Evolutionary conservation across 2,888 invertebrate species (phyloP).

Genomic region (Dasypolia templi): DNA sequence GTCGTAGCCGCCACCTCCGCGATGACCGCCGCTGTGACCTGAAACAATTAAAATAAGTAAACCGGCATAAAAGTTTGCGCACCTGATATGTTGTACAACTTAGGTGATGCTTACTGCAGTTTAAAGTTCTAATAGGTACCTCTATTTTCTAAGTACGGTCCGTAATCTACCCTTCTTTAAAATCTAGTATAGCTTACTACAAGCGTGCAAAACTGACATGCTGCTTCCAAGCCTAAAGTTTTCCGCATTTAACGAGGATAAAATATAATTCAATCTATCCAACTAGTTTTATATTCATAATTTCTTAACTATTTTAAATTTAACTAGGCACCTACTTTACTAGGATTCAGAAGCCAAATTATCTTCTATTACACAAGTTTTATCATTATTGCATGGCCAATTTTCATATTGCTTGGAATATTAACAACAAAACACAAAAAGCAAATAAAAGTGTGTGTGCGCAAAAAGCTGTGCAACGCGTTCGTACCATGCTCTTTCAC

Average conservation of each 20-base stretch:
- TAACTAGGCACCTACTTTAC: not conserved
- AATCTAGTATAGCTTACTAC: constrained; percentile 2
- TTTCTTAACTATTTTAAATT: not conserved
- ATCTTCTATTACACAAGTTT: constrained; percentile 8
- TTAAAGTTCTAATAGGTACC: not conserved
- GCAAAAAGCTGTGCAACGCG: constrained; percentile 61
- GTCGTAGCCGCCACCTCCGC: constrained; percentile 24
- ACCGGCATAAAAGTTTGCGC: not conserved
- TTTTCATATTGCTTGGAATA: constrained; percentile 8
- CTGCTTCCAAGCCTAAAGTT: not conserved
- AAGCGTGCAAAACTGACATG: constrained; percentile 2
- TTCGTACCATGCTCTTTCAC: constrained; percentile 76
- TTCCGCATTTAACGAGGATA: not conserved
- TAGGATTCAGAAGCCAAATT: not conserved
- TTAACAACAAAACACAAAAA: constrained; percentile 13
- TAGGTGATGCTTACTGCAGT: not conserved
- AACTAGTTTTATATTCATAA: not conserved
- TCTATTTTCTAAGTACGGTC: not conserved
- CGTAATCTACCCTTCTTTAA: not conserved
- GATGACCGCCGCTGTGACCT: constrained; percentile 30
- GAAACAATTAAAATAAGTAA: constrained; percentile 23
- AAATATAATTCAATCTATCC: not conserved
- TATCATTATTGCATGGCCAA: not conserved
- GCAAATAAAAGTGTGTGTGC: constrained; percentile 38
- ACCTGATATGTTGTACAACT: not conserved